A percentile compares a stretch with the other conserved stretches of the same genome.
Conservation (phyloP, 2,797 vertebrate genomes). For the Echiichthys vipera region DNA sequence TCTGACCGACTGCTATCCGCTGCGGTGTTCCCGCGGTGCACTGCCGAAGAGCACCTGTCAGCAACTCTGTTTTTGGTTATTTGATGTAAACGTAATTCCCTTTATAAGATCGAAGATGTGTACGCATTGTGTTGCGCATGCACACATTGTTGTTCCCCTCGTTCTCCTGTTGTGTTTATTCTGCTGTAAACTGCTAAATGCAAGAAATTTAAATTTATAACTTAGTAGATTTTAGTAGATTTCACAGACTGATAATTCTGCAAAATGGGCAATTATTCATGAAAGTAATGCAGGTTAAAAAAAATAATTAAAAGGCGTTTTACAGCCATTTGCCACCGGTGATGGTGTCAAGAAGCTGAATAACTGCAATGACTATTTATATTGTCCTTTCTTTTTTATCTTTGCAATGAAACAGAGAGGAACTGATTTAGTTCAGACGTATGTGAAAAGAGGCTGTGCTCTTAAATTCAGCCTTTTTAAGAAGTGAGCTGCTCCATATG, state of each 20-base stretch:
- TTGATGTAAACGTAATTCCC: background rate
- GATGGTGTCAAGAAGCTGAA: background rate
- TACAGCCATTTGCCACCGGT: background rate
- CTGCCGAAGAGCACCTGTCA: background rate
- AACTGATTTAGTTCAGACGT: background rate
- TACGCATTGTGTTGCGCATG: background rate
- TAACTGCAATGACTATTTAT: background rate
- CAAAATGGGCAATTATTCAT: background rate
- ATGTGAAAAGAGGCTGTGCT: background rate
- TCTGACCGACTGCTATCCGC: background rate
- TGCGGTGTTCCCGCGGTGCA: background rate
- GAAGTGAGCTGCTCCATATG: background rate
- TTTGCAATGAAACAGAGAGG: background rate
- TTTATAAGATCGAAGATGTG: background rate
- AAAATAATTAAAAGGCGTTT: background rate
- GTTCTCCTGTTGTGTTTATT: too few species aligned
- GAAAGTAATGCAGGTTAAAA: background rate
- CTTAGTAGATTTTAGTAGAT: background rate
- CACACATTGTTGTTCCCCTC: too few species aligned
- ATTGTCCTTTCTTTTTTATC: background rate
- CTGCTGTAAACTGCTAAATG: background rate
- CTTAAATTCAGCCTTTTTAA: background rate
- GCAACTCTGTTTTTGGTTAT: background rate
- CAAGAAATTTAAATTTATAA: constrained; percentile 6
- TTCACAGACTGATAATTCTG: background rate